Conservation (phyloP, 2,888 invertebrate species). For the Linyphia triangularis region DNA sequence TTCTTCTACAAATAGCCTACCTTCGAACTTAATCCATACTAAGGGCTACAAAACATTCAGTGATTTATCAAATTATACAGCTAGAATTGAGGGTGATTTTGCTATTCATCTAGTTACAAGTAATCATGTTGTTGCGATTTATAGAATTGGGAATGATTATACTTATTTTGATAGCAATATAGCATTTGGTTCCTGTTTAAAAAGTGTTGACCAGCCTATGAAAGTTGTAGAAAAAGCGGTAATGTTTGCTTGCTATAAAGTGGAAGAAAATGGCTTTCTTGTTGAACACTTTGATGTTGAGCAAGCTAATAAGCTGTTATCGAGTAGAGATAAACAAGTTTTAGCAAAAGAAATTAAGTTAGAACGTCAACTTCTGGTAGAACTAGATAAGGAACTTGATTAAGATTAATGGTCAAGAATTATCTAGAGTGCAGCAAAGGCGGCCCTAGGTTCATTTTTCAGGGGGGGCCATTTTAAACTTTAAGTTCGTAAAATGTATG, state of each 20-base stretch:
- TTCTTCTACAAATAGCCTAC: slow-evolving; percentile 49
- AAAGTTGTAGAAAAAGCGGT: slow-evolving; percentile 49
- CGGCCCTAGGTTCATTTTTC: too few relatives aligned
- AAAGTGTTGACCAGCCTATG: slow-evolving; percentile 38
- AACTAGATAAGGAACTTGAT: slow-evolving; percentile 43
- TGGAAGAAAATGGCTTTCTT: slow-evolving; percentile 49
- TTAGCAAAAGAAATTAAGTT: slow-evolving; percentile 44
- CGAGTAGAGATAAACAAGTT: slow-evolving; percentile 36
- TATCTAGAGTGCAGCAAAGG: too few relatives aligned
- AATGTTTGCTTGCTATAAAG: slow-evolving; percentile 53
- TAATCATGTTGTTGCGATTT: slow-evolving; percentile 50
- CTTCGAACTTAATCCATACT: slow-evolving; percentile 30
- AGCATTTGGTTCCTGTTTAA: slow-evolving; percentile 56
- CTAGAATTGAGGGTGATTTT: slow-evolving; percentile 49
- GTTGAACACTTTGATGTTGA: slow-evolving; percentile 57
- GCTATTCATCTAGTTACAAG: slow-evolving; percentile 51
- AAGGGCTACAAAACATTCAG: slow-evolving; percentile 21
- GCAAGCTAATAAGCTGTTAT: slow-evolving; percentile 48
- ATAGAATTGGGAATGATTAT: slow-evolving; percentile 40
- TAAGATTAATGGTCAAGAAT: slow-evolving; percentile 57
- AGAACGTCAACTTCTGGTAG: too few relatives aligned
- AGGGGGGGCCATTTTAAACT: too few relatives aligned
- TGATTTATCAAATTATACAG: slow-evolving; percentile 53
- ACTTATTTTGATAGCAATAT: slow-evolving; percentile 54
- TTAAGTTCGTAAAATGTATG: too few relatives aligned